A percentile compares a stretch with the other conserved stretches of the same genome.
phyloP scores from a whole-genome alignment of 2,797 vertebrate genomes.

The Melanotaenia pygmaea region DNA sequence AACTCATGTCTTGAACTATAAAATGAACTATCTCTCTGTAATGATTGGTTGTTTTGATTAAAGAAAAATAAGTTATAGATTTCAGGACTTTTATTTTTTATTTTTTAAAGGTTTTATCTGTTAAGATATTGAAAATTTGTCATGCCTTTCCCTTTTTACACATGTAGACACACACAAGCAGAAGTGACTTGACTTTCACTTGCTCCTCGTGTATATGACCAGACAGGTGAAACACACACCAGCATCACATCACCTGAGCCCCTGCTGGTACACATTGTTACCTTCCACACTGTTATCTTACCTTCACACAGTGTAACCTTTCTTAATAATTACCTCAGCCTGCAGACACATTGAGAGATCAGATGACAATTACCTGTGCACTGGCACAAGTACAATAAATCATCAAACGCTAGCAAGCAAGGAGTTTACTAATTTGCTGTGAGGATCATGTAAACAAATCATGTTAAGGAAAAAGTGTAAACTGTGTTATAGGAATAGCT shows the following conservation, averaged over 20 bases:
- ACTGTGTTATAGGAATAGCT: too few species aligned
- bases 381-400: conserved; percentile 4
- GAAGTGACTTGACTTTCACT: conserved; percentile 58
- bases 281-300: conserved; percentile 72
- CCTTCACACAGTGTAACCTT: conserved; percentile 66
- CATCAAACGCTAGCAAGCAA: conserved; percentile 3
- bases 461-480: not conserved
- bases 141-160: not conserved
- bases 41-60: not conserved
- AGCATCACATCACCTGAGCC: conserved; percentile 62
- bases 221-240: conserved; percentile 72
- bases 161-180: conserved; percentile 13
- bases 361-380: conserved; percentile 32
- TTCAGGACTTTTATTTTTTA: too few species aligned
- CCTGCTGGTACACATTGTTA: conserved; percentile 60
- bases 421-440: not conserved
- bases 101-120: not conserved
- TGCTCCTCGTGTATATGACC: conserved; percentile 46
- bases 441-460: not conserved
- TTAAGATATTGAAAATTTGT: not conserved
- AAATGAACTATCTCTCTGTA: not conserved
- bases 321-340: conserved; percentile 73
- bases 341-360: conserved; percentile 55
- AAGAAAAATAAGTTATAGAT: not conserved
- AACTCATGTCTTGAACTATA: not conserved